These are phyloP conservation scores for Conus betulinus DNA, from an alignment of 1,140 invertebrate species.

Conservation along the genomic window DNA sequence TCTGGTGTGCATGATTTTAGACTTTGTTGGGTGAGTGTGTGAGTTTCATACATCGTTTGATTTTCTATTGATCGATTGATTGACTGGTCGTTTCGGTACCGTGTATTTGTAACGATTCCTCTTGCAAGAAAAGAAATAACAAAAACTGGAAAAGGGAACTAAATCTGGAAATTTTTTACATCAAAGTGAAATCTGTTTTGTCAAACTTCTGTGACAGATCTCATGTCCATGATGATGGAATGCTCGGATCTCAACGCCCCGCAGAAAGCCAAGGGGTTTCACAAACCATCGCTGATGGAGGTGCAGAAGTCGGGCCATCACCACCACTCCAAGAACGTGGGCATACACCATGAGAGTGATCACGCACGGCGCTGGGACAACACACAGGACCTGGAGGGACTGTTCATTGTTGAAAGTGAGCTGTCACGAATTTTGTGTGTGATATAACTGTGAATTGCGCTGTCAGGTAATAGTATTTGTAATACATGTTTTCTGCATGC, in stretches of 20 bases:
- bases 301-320: slow-evolving; percentile 46
- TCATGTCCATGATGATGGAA: slow-evolving; percentile 67
- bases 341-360: slow-evolving; percentile 47
- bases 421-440: too few relatives aligned
- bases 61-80: too few relatives aligned
- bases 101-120: too few relatives aligned
- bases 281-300: slow-evolving; percentile 62
- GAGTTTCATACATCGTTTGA: too few relatives aligned
- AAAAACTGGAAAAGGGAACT: too few relatives aligned
- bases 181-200: not conserved
- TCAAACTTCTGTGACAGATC: slow-evolving; percentile 41
- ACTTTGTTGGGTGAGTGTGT: too few relatives aligned
- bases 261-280: slow-evolving; percentile 63
- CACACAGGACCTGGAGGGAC: slow-evolving; percentile 53
- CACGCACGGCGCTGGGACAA: slow-evolving; percentile 61
- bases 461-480: too few relatives aligned
- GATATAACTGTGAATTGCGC: too few relatives aligned
- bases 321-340: slow-evolving; percentile 10
- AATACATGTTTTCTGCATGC: too few relatives aligned
- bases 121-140: too few relatives aligned
- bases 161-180: not conserved
- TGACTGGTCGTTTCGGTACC: too few relatives aligned
- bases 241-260: slow-evolving; percentile 66
- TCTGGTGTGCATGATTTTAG: too few relatives aligned
- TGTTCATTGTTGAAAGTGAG: slow-evolving; percentile 52